These are phyloP conservation scores for Fregata magnificens DNA, from an alignment of 2,113 vertebrate genomes.

Conservation along the genomic window DNA sequence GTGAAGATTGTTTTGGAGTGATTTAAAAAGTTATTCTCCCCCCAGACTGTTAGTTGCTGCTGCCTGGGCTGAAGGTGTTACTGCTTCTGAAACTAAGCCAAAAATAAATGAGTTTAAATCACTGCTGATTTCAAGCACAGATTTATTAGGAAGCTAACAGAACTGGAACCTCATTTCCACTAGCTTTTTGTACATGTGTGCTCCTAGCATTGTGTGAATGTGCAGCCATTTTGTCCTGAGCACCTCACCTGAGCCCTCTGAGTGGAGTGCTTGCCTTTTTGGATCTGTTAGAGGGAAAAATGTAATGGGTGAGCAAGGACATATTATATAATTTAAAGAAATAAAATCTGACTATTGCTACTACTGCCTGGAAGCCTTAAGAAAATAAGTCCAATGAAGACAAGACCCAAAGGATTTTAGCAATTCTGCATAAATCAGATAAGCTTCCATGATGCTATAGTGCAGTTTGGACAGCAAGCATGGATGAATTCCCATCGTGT, in stretches of 20 bases:
- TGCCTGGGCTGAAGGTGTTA: not conserved
- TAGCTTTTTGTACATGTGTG: accelerated
- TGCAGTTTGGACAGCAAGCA: not conserved
- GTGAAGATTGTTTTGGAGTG: not conserved
- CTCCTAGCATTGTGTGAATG: not conserved
- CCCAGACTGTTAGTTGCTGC: not conserved
- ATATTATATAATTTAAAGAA: not conserved
- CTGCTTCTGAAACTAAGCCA: not conserved
- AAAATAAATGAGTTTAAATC: not conserved
- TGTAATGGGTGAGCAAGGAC: not conserved
- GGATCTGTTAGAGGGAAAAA: not conserved
- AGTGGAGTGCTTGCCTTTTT: not conserved
- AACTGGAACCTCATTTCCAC: not conserved
- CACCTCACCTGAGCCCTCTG: not conserved
- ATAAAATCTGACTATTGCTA: not conserved
- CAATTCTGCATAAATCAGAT: not conserved
- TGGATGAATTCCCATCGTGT: not conserved
- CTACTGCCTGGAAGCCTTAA: not conserved
- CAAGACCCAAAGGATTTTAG: not conserved
- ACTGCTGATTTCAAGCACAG: not conserved
- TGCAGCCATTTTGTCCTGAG: not conserved
- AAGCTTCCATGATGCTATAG: not conserved
- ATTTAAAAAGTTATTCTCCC: not conserved
- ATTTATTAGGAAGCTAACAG: not conserved
- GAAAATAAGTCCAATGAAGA: not conserved